Base-by-base conservation (phyloP, 2,113 vertebrate genomes). In the Puntigrus tetrazona region DNA sequence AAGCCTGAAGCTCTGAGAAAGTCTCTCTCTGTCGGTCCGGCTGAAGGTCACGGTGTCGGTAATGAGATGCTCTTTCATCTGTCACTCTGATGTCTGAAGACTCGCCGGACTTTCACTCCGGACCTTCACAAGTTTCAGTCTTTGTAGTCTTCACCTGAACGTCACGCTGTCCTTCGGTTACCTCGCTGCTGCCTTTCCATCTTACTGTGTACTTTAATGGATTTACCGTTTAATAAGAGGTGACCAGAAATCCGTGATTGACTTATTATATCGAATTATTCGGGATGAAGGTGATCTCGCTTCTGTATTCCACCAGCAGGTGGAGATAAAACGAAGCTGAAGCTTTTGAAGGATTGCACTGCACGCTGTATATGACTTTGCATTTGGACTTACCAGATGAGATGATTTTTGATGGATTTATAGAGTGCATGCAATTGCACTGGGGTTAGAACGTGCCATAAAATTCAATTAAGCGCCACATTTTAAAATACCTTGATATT, bases 51-150 rank as follows among this genome's bases (percentile, higher is more conserved):
- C 1, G 20, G 55, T 25, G 22, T 63, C 27, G 38, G 43, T 36
- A 29, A 85, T 85, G 78, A 65, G 80, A 81, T 81, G 57, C 45
- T 73, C 70, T 76, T 85, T 85, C 31, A 67, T 65, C 45, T 36
- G 41, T 65, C 36, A 34, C 36, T 55, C 41, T 69, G 69, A 72
- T 74, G 50, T 76, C 65, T 67, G 47, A 77, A 77, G 43, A n/a
- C 43, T 69, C 25, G 9, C 18, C 29, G 38, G 78, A 38, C 47
- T 31, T 79, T 45, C 43, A 76, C 34, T 76, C n/a, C 36, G 55
- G 29, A 36, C 11, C 63, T 69, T 81, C 43, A 69, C 79, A 52
- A 36, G 63, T 69, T 45, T 74, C 50, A 27, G 10, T 36, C 31
- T 74, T 72, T 73, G 31, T 73, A 83, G 52, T 18, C 36, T 7